Evolutionary conservation across 2,797 vertebrate species (phyloP), one percentile per base, ranked within the genome.

Genomic region (Lerista edwardsae): DNA sequence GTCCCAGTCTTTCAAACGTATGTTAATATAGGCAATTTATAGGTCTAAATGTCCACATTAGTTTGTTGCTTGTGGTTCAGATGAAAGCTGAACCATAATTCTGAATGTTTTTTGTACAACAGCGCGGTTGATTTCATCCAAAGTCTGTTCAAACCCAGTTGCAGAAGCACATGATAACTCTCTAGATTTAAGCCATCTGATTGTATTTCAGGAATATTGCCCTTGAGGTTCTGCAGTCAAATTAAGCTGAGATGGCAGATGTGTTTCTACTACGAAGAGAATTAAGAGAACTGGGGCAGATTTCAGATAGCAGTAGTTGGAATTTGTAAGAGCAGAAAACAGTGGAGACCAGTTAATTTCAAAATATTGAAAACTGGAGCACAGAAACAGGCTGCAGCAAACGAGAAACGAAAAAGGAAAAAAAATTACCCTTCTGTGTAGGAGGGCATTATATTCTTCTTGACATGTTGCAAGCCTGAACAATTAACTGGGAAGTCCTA

Each of bases 231-330:
- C 36, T 57, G 59, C 47, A 44, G 29, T 55, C 75, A 72, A 71
- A 71, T 77, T 82, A 87, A 83, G 10, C 34, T 57, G 36, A 71
- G 47, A 80, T 57, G 57, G 9, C 71, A 75, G 76, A 62, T 51
- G 29, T 69, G 25, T 69, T 87, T 83, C 2, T 75, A 15, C 29
- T 23, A 62, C 47, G 36, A 83, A 51, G n/a, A 55, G 31, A 85
- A 75, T 80, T 76, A 71, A 51, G 44, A 65, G 34, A 73, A 79
- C 47, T 79, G 29, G 75, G 85, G 36, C 34, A 65, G 57, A n/a
- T 36, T 79, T 79, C 14, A 68, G 71, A 83, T 55, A 27, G 39
- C 19, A 19, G 78, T 29, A 25, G 27, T 11, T 68, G 15, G 69
- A 79, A 69, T 69, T 17, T 47, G 10, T 68, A 57, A 80, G n/a